These are phyloP conservation scores for Temnothorax nylanderi DNA, from an alignment of 1,140 invertebrate genomes.

Conservation along the genomic window DNA sequence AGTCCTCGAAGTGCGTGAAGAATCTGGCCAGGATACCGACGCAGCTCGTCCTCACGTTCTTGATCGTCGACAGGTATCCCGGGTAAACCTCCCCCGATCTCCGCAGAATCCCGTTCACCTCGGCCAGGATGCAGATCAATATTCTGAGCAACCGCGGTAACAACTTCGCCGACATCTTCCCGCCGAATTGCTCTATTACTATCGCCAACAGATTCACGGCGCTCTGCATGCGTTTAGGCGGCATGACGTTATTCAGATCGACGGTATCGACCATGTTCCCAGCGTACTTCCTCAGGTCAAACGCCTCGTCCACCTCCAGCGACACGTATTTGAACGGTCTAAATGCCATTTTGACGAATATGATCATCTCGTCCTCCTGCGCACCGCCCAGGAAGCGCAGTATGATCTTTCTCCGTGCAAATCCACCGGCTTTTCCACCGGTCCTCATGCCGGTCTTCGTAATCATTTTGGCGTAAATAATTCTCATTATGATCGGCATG, in stretches of 20 bases:
- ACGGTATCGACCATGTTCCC: constrained; percentile 83
- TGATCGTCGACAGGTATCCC: constrained; percentile 89
- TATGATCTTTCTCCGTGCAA: constrained; percentile 90
- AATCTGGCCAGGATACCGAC: constrained; percentile 89
- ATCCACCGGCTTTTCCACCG: constrained; percentile 90
- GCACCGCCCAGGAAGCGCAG: constrained; percentile 94
- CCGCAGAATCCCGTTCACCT: constrained; percentile 87
- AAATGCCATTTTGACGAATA: constrained; percentile 95
- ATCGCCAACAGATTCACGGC: constrained; percentile 92
- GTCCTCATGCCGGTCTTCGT: constrained; percentile 90
- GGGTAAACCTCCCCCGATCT: constrained; percentile 86
- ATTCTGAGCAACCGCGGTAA: constrained; percentile 91
- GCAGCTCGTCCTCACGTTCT: constrained; percentile 88
- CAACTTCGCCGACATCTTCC: constrained; percentile 89
- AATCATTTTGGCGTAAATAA: constrained; percentile 96
- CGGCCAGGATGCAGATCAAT: constrained; percentile 89
- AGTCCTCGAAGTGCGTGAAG: constrained; percentile 92
- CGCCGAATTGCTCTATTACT: constrained; percentile 94
- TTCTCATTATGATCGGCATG: constrained; percentile 93
- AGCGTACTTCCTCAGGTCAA: constrained; percentile 83
- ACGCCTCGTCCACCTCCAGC: constrained; percentile 80
- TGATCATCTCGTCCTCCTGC: constrained; percentile 91
- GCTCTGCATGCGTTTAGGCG: constrained; percentile 91
- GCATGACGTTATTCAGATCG: constrained; percentile 88
- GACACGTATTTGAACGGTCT: constrained; percentile 89